A percentile compares a stretch with the other conserved stretches of the same genome.
Evolutionary conservation across 2,113 vertebrate species (phyloP).

Genomic region (Progne subis): DNA sequence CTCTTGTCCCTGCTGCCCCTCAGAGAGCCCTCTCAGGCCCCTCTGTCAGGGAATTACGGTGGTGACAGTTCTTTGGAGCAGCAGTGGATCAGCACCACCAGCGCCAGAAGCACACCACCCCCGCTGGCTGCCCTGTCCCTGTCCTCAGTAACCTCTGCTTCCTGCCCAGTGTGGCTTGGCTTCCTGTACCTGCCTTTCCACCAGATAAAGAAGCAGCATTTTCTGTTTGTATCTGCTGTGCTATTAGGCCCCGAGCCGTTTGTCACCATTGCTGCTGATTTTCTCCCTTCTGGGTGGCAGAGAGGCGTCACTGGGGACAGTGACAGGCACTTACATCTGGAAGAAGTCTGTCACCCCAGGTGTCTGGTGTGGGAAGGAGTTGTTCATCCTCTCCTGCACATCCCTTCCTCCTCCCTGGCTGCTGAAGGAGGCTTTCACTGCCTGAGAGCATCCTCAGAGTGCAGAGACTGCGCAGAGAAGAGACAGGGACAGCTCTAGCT

Average conservation of each 20-base stretch:
- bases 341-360: not conserved
- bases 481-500: not conserved
- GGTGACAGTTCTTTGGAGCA: not conserved
- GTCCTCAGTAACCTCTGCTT: constrained; percentile 33
- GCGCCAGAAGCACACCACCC: not conserved
- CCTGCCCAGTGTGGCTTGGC: not conserved
- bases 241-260: not conserved
- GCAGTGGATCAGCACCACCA: not conserved
- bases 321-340: not conserved
- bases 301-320: not conserved
- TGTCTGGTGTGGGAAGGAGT: not conserved
- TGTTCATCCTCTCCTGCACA: not conserved
- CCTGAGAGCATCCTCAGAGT: not conserved
- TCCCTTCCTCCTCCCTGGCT: not conserved
- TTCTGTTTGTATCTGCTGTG: not conserved
- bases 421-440: not conserved
- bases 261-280: not conserved
- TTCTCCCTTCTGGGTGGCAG: not conserved
- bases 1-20: not conserved
- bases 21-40: not conserved
- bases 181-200: constrained; percentile 40
- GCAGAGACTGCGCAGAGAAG: not conserved
- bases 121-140: not conserved
- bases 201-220: not conserved
- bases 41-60: not conserved